A percentile compares a stretch with the other conserved stretches of the same genome.
Conservation (phyloP, 35 echinoderm and acorn worm species). For the Heliocidaris erythrogramma region DNA sequence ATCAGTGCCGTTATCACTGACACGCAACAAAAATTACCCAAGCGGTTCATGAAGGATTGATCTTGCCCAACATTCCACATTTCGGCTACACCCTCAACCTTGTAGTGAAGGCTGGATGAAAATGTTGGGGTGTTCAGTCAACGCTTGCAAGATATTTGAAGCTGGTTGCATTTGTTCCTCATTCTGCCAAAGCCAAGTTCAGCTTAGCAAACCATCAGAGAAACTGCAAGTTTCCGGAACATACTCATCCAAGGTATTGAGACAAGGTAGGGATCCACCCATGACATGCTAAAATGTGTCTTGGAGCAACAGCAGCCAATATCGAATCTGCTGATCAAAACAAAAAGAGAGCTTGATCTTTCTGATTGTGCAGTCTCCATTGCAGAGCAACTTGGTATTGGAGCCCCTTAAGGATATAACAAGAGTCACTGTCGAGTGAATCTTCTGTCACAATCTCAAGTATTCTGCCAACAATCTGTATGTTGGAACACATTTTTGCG, state of each 20-base stretch:
- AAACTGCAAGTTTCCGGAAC: background rate
- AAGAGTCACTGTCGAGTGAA: background rate
- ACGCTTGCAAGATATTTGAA: slow-evolving; percentile 41
- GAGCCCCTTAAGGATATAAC: slow-evolving; percentile 21
- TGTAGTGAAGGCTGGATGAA: slow-evolving; percentile 46
- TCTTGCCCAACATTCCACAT: too few species aligned
- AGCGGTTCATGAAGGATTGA: too few species aligned
- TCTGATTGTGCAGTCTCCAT: background rate
- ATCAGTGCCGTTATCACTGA: too few species aligned
- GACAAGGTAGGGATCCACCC: slow-evolving; percentile 34
- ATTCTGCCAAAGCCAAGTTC: slow-evolving; percentile 13
- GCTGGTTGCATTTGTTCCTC: slow-evolving; percentile 44
- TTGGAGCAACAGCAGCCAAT: slow-evolving; percentile 44
- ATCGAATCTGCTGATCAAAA: background rate
- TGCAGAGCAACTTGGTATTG: background rate
- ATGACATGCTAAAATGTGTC: slow-evolving; percentile 2
- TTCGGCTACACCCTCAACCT: too few species aligned
- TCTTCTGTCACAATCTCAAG: too few species aligned
- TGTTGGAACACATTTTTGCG: too few species aligned
- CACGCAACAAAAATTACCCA: too few species aligned
- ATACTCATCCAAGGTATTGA: slow-evolving; percentile 33
- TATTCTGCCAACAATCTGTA: too few species aligned
- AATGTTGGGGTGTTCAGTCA: background rate
- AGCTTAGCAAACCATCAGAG: background rate
- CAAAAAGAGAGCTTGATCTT: slow-evolving; percentile 16